Conservation (phyloP, 2,888 invertebrate species). For the Vanessa cardui region DNA sequence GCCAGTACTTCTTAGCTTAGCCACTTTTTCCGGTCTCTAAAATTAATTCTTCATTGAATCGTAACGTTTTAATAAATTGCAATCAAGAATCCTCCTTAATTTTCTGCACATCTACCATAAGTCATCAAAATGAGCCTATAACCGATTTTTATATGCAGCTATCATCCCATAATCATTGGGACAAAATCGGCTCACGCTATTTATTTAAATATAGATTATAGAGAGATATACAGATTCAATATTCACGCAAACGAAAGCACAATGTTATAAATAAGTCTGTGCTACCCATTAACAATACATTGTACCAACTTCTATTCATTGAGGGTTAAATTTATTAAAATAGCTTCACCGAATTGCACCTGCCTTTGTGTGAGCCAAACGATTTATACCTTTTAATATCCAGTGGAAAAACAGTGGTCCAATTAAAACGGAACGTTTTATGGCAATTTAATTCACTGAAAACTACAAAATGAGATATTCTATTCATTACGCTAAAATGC, state of each 20-base stretch:
- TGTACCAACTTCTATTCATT: neutral
- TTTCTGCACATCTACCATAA: too few species aligned
- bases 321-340: slow-evolving; percentile 13
- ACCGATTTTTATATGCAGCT: too few species aligned
- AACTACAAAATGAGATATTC: slow-evolving; percentile 18
- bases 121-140: too few species aligned
- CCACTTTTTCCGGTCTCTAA: too few species aligned
- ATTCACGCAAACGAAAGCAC: neutral
- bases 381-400: slow-evolving; percentile 14
- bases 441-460: slow-evolving; percentile 21
- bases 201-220: too few species aligned
- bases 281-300: slow-evolving; percentile 4
- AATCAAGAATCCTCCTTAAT: too few species aligned
- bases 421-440: slow-evolving; percentile 17
- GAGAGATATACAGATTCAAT: too few species aligned
- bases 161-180: too few species aligned
- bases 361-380: slow-evolving; percentile 5
- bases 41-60: too few species aligned
- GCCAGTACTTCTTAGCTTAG: too few species aligned
- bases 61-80: too few species aligned
- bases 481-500: slow-evolving; percentile 19
- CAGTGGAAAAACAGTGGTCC: neutral
- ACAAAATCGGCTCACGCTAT: too few species aligned
- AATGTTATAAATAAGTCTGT: neutral
- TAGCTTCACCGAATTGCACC: slow-evolving; percentile 15